Percentiles rank a stretch among this genome's conserved stretches.
Evolutionary conservation across 2,888 invertebrate species (phyloP).

Genomic region (Idaea aversata): DNA sequence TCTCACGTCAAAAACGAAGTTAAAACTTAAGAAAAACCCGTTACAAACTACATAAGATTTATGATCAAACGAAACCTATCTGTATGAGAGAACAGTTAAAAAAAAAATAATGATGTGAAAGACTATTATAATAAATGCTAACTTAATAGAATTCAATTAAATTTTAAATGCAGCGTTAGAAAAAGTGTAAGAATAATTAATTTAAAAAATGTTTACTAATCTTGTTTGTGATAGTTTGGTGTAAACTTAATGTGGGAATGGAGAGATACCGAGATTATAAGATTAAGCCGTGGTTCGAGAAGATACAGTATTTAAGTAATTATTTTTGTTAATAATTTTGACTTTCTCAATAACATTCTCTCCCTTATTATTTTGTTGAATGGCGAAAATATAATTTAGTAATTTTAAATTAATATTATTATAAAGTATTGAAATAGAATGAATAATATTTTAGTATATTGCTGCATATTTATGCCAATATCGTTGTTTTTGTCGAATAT

Average conservation of each 20-base stretch:
- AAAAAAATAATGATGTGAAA: slow-evolving; percentile 1
- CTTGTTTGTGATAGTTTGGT: background rate
- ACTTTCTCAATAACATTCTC: background rate
- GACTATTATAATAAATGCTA: background rate
- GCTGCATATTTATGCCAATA: background rate
- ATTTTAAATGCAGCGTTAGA: background rate
- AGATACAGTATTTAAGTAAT: background rate
- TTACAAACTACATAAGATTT: background rate
- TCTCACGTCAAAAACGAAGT: background rate
- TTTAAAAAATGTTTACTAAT: background rate
- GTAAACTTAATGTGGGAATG: background rate
- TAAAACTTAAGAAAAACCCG: background rate
- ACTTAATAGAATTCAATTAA: background rate
- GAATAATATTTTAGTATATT: background rate
- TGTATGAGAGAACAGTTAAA: background rate
- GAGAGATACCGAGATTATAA: background rate
- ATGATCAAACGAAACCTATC: background rate
- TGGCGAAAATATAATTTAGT: too few relatives aligned
- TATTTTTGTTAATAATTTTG: background rate
- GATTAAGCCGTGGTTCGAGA: background rate
- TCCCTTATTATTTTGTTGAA: background rate
- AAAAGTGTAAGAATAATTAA: background rate
- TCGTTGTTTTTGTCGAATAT: background rate
- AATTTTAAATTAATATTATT: background rate
- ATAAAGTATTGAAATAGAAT: background rate